These are phyloP conservation scores for Heliconius nattereri DNA, from an alignment of 1,140 invertebrate species.

Conservation along the genomic window DNA sequence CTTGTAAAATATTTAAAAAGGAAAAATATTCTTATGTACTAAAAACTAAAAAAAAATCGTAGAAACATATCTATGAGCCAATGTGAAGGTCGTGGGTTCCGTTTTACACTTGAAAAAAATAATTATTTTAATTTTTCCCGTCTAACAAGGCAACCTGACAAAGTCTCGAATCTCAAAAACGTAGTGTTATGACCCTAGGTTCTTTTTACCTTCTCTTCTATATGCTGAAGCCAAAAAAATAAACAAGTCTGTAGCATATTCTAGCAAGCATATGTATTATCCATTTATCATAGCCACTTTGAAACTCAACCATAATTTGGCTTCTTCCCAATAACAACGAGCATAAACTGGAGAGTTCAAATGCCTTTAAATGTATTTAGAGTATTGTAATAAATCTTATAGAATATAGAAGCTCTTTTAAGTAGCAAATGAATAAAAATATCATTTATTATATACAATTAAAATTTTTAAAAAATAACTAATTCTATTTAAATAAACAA, in stretches of 20 bases:
- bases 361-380: constrained; percentile 11
- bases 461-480: background rate
- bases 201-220: too few relatives aligned
- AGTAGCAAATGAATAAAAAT: background rate
- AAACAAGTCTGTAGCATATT: background rate
- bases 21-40: background rate
- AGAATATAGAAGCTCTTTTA: background rate
- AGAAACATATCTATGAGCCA: too few relatives aligned
- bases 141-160: too few relatives aligned
- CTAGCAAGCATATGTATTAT: background rate
- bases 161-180: too few relatives aligned
- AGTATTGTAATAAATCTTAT: constrained; percentile 9
- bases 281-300: background rate
- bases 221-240: too few relatives aligned
- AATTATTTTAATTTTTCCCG: background rate
- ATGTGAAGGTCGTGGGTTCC: too few relatives aligned
- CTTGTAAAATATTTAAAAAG: background rate
- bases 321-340: constrained; percentile 3
- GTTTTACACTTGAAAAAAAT: too few relatives aligned
- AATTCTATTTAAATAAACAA: background rate
- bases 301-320: constrained; percentile 3
- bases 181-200: too few relatives aligned
- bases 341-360: background rate
- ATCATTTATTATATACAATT: background rate
- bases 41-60: too few relatives aligned